Percentiles rank a stretch among this genome's conserved stretches.
phyloP scores from a whole-genome alignment of 2,888 invertebrate genomes.

The Himalopsyche japonica region DNA sequence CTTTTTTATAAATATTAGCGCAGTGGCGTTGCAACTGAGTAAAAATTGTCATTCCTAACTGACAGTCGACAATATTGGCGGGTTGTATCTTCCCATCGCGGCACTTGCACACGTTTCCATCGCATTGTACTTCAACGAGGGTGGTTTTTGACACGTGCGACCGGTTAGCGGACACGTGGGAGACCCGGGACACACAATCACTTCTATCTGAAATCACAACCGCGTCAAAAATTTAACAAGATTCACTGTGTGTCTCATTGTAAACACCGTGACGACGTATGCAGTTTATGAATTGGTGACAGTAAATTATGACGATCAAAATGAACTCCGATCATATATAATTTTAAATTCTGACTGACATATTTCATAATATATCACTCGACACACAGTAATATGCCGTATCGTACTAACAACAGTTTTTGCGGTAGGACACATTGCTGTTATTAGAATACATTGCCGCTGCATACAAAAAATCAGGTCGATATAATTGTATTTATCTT shows the following conservation, averaged over 20 bases:
- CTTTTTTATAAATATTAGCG: no score
- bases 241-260: neutral
- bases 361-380: neutral
- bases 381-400: neutral
- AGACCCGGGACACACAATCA: neutral
- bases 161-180: conserved; percentile 34
- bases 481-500: no score
- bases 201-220: neutral
- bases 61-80: neutral
- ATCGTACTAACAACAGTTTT: no score
- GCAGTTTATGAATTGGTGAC: neutral
- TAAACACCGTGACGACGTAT: neutral
- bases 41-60: neutral
- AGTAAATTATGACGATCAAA: neutral
- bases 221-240: neutral
- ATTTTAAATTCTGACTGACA: neutral
- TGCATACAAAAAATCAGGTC: no score
- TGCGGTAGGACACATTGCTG: no score
- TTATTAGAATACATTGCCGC: no score
- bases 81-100: neutral
- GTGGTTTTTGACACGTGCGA: conserved; percentile 22
- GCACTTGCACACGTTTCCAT: conserved; percentile 18
- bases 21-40: no score
- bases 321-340: neutral
- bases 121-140: neutral